Conservation (phyloP, 2,797 vertebrate genomes). For the Malacoctenus gilli region DNA sequence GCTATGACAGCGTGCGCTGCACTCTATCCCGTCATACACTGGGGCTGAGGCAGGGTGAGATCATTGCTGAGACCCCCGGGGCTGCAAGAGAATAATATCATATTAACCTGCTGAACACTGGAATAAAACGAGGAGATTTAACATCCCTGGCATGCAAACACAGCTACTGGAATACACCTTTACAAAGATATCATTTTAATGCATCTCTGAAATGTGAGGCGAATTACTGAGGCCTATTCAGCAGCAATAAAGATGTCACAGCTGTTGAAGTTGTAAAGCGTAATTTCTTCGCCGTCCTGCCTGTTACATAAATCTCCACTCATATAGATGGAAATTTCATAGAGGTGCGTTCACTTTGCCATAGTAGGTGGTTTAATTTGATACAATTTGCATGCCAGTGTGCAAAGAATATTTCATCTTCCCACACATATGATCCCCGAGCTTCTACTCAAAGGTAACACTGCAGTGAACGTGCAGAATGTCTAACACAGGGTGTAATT, state of each 20-base stretch:
- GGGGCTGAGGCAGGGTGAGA: conserved; percentile 55
- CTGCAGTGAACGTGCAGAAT: conserved; percentile 18
- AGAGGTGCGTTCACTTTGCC: conserved; percentile 13
- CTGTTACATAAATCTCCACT: conserved; percentile 33
- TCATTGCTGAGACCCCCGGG: conserved; percentile 45
- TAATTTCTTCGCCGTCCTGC: conserved; percentile 21
- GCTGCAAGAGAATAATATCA: conserved; percentile 19
- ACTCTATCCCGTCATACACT: conserved; percentile 57
- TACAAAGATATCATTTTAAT: neutral
- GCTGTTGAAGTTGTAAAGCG: conserved; percentile 6
- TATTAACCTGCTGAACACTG: conserved; percentile 22
- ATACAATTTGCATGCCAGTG: conserved; percentile 42
- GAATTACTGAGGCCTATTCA: neutral
- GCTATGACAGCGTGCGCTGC: conserved; percentile 23
- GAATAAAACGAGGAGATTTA: neutral
- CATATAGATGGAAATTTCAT: conserved; percentile 38
- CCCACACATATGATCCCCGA: conserved; percentile 33
- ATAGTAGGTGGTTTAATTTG: conserved; percentile 38
- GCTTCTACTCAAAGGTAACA: conserved; percentile 21
- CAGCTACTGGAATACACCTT: neutral
- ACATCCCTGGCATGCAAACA: neutral
- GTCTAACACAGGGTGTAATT: conserved; percentile 9
- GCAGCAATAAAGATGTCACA: conserved; percentile 31
- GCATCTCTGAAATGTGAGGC: conserved; percentile 10
- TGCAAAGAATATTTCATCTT: conserved; percentile 37